phyloP scores from a whole-genome alignment of 2,113 vertebrate genomes.

The Dasypus novemcinctus region DNA sequence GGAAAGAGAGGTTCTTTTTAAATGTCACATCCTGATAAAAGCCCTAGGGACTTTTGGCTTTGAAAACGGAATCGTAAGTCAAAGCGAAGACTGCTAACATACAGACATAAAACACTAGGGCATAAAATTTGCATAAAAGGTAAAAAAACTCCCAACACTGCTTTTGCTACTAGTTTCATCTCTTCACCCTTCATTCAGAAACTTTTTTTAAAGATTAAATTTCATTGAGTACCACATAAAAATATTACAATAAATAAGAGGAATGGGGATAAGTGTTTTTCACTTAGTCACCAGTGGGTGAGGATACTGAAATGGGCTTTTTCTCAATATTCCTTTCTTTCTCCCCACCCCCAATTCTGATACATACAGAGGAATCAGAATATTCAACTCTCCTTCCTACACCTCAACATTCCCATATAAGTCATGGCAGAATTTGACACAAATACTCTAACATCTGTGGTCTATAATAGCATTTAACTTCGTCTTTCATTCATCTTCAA shows the following conservation, averaged over 20 bases:
- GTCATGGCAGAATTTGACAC: background rate
- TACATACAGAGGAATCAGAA: background rate
- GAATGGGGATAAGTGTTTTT: background rate
- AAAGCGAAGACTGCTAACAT: background rate
- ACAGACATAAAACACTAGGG: background rate
- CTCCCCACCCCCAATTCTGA: background rate
- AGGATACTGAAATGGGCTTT: background rate
- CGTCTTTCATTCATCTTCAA: background rate
- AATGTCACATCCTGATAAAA: conserved; percentile 60
- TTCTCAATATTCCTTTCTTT: background rate
- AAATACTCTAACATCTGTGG: background rate
- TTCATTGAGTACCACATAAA: background rate
- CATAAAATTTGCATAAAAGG: background rate
- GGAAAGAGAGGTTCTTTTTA: conserved; percentile 51
- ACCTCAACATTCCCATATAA: background rate
- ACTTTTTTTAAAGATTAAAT: background rate
- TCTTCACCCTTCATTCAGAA: background rate
- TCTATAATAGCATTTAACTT: background rate
- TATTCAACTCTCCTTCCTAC: background rate
- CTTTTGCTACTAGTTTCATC: background rate
- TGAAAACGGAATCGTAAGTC: background rate
- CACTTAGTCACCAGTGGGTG: background rate
- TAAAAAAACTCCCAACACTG: background rate
- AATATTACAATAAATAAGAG: background rate
- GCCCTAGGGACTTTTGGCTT: conserved; percentile 37